phyloP scores from a whole-genome alignment of 2,888 invertebrate species.

The Napeogenes inachia region DNA sequence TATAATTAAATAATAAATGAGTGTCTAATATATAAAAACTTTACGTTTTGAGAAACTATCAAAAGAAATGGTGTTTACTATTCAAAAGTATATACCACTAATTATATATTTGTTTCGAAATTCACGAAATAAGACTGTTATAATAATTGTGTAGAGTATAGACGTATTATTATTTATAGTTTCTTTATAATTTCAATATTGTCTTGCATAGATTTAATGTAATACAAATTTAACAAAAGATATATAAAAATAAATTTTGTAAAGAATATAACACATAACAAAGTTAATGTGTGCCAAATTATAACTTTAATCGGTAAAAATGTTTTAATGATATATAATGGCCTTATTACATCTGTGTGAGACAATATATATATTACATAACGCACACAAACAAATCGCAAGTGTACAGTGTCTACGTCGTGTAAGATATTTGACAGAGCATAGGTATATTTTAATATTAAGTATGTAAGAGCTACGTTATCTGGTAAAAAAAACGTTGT shows the following conservation, averaged over 20 bases:
- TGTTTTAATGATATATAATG: no score
- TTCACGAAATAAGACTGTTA: slow-evolving; percentile 25
- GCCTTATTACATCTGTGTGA: not conserved
- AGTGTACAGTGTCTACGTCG: slow-evolving; percentile 22
- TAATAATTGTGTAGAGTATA: slow-evolving; percentile 22
- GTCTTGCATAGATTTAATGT: not conserved
- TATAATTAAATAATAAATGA: no score
- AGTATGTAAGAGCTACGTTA: slow-evolving; percentile 4
- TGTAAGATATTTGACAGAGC: slow-evolving; percentile 16
- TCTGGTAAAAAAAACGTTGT: slow-evolving; percentile 14
- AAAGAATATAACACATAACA: no score
- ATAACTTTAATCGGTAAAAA: no score
- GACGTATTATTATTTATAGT: slow-evolving; percentile 7
- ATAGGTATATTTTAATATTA: not conserved
- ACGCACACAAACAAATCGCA: slow-evolving; percentile 23
- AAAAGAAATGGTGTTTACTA: not conserved
- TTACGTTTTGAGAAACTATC: no score
- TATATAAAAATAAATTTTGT: no score
- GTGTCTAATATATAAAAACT: no score
- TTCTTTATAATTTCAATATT: not conserved
- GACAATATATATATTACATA: not conserved
- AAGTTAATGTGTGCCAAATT: no score
- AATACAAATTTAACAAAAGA: no score
- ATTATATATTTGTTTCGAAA: slow-evolving; percentile 13
- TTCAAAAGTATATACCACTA: not conserved